Percentiles rank a stretch among this genome's conserved stretches.
Conservation (phyloP, 2,888 invertebrate genomes). For the Stenchaetothrips biformis region DNA sequence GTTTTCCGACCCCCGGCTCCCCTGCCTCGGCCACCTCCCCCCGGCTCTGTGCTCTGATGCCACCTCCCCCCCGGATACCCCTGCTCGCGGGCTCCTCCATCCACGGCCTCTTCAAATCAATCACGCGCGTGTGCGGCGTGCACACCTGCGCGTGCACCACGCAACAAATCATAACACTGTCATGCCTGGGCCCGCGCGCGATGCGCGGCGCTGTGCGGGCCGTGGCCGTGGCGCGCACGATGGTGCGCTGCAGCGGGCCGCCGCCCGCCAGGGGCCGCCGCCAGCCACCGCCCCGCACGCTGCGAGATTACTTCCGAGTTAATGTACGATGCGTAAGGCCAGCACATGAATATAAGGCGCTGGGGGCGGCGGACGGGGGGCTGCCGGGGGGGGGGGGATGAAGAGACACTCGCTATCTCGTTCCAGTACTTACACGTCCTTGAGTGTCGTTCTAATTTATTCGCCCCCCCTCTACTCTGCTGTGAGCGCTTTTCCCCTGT, state of each 20-base stretch:
- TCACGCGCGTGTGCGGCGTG: no score
- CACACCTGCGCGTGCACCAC: no score
- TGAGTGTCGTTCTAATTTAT: background rate
- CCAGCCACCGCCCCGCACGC: background rate
- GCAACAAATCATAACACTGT: no score
- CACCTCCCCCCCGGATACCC: background rate
- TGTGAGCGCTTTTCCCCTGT: background rate
- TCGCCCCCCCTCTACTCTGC: background rate
- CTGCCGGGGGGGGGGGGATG: background rate
- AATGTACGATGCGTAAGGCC: background rate
- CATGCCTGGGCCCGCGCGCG: background rate
- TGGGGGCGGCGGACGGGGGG: background rate
- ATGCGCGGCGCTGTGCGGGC: background rate
- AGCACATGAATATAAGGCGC: background rate
- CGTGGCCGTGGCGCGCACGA: background rate
- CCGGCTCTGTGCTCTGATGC: background rate
- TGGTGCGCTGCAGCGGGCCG: background rate
- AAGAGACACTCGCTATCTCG: conserved; percentile 27
- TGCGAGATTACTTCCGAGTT: background rate
- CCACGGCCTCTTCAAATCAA: no score
- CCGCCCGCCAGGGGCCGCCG: background rate
- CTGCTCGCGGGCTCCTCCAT: no score
- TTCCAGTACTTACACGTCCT: conserved; percentile 1
- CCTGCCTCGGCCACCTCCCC: no score
- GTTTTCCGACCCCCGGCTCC: no score